These are phyloP conservation scores for Nomada ferruginata DNA, from an alignment of 2,888 invertebrate species.

Conservation along the genomic window DNA sequence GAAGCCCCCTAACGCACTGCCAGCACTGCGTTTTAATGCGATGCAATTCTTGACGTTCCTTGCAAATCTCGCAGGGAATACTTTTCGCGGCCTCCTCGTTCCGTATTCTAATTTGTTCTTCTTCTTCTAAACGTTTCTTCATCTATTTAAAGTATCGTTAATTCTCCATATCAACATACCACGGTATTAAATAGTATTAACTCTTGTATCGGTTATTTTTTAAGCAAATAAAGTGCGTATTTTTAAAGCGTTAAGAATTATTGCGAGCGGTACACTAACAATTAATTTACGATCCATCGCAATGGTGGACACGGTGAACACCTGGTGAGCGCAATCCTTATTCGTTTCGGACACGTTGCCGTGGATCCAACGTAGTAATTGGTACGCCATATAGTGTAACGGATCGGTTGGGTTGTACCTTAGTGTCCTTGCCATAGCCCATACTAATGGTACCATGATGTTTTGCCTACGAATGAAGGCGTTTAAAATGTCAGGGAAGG, in stretches of 20 bases:
- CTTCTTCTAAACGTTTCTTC: slow-evolving; percentile 21
- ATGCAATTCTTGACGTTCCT: slow-evolving; percentile 23
- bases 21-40: slow-evolving; percentile 29
- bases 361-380: slow-evolving; percentile 73
- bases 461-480: slow-evolving; percentile 62
- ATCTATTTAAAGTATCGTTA: slow-evolving; percentile 34
- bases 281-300: slow-evolving; percentile 52
- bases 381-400: slow-evolving; percentile 70
- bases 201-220: neutral
- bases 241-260: neutral
- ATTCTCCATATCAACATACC: neutral
- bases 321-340: slow-evolving; percentile 48
- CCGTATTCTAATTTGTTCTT: slow-evolving; percentile 10
- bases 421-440: slow-evolving; percentile 72
- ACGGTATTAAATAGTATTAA: neutral
- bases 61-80: slow-evolving; percentile 27
- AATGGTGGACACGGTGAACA: slow-evolving; percentile 56
- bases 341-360: slow-evolving; percentile 57
- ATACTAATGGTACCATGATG: slow-evolving; percentile 72
- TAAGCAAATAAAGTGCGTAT: neutral
- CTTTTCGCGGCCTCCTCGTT: slow-evolving; percentile 33
- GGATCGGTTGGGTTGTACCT: slow-evolving; percentile 72
- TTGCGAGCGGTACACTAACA: slow-evolving; percentile 27
- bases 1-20: slow-evolving; percentile 24
- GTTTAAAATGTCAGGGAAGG: neutral